Conservation (phyloP, 2,797 vertebrate species). For the Carcharodon carcharias region DNA sequence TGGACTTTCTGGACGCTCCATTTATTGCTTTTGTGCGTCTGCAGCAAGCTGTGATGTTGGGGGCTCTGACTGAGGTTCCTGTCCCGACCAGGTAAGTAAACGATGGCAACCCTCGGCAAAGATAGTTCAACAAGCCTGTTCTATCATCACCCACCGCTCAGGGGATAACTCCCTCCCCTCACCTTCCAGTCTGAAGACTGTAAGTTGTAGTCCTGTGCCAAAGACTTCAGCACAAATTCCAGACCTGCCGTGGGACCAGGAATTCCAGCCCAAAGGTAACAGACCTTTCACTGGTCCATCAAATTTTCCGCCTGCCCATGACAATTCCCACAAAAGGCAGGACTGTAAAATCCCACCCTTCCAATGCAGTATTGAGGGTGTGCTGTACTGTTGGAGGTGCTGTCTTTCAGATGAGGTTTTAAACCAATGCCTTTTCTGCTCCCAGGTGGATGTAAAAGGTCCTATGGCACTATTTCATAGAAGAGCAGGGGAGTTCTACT, state of each 20-base stretch:
- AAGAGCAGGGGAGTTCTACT: no score
- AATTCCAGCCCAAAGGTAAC: no score
- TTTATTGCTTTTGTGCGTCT: slow-evolving; percentile 93
- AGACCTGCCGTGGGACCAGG: not conserved
- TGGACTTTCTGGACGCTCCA: slow-evolving; percentile 85
- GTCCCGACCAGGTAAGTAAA: slow-evolving; percentile 83
- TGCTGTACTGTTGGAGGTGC: not conserved
- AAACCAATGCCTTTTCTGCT: not conserved
- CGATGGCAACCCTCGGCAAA: not conserved
- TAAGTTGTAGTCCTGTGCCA: not conserved
- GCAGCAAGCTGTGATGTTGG: slow-evolving; percentile 93
- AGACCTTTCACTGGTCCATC: no score
- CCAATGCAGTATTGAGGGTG: not conserved
- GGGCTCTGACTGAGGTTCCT: slow-evolving; percentile 90
- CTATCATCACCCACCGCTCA: not conserved
- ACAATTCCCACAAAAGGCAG: no score
- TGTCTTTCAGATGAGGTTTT: not conserved
- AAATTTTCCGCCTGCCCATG: no score
- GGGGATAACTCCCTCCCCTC: not conserved
- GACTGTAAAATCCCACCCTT: no score
- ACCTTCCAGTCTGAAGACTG: not conserved
- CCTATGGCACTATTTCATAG: no score
- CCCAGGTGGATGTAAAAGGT: not conserved
- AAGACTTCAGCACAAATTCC: not conserved
- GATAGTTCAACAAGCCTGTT: not conserved